Conservation (phyloP, 2,113 vertebrate genomes). For the Nanger granti region DNA sequence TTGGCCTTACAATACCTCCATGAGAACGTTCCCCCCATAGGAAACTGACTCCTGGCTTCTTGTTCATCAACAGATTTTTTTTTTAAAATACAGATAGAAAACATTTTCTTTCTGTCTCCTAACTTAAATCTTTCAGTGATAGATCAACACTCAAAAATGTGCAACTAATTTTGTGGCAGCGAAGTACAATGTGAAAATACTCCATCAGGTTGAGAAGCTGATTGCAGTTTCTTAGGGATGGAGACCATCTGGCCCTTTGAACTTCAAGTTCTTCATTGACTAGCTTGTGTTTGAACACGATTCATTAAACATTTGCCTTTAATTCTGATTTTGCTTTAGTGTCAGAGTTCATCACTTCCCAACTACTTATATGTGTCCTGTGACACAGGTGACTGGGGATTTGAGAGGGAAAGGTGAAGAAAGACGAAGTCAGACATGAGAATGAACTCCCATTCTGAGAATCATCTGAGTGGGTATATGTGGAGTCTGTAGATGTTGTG, state of each 20-base stretch:
- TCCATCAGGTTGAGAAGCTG: neutral
- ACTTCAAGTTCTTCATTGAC: neutral
- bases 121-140: neutral
- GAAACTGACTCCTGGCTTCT: conserved; percentile 74
- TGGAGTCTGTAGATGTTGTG: accelerated
- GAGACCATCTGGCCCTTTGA: neutral
- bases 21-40: conserved; percentile 89
- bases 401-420: neutral
- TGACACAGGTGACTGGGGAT: neutral
- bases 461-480: too few species aligned
- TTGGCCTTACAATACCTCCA: conserved; percentile 94
- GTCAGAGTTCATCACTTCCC: neutral
- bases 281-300: neutral
- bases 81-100: neutral
- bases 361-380: neutral
- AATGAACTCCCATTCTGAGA: neutral
- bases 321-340: neutral
- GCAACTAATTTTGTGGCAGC: neutral
- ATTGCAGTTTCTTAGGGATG: neutral
- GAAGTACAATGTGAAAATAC: neutral
- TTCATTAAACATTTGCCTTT: neutral
- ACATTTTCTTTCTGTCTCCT: neutral
- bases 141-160: conserved; percentile 9
- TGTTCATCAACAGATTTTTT: neutral
- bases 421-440: neutral